Percentiles rank a stretch among this genome's conserved stretches.
Evolutionary conservation across 92 coral and sea anemone species (phyloP).

Genomic region (Zoanthus solanderi): DNA sequence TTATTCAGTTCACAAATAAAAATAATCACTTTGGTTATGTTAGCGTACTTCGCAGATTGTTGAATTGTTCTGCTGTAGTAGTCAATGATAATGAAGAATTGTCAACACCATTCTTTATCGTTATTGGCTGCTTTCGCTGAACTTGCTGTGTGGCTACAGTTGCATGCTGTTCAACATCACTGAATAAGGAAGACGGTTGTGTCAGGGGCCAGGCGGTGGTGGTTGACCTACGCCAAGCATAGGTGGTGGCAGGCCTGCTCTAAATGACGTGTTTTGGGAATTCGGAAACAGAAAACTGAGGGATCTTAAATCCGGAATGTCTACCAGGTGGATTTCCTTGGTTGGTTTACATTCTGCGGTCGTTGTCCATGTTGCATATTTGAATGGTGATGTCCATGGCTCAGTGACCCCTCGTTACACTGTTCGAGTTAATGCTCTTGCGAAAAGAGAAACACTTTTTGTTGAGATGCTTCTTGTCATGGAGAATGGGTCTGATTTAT

Average conservation of each 20-base stretch:
- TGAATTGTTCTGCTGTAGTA: background rate
- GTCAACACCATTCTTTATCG: background rate
- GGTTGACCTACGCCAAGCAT: background rate
- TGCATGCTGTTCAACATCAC: slow-evolving; percentile 5
- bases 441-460: slow-evolving; percentile 13
- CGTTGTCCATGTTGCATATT: background rate
- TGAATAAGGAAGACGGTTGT: background rate
- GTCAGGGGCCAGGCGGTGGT: background rate
- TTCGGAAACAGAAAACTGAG: background rate
- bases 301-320: background rate
- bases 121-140: slow-evolving; percentile 1
- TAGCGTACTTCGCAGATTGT: slow-evolving; percentile 4
- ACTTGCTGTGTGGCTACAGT: background rate
- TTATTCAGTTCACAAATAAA: background rate
- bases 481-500: slow-evolving; percentile 8
- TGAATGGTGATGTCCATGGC: slow-evolving; percentile 1
- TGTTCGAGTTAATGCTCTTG: slow-evolving; percentile 12
- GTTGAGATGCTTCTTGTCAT: slow-evolving; percentile 44
- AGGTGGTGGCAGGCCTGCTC: background rate
- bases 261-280: background rate
- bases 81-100: slow-evolving; percentile 9
- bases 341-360: background rate
- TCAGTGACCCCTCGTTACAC: slow-evolving; percentile 2
- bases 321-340: background rate
- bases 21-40: background rate